Evolutionary conservation across 2,113 vertebrate genomes (phyloP).

Genomic region (Cyprinodon variegatus): DNA sequence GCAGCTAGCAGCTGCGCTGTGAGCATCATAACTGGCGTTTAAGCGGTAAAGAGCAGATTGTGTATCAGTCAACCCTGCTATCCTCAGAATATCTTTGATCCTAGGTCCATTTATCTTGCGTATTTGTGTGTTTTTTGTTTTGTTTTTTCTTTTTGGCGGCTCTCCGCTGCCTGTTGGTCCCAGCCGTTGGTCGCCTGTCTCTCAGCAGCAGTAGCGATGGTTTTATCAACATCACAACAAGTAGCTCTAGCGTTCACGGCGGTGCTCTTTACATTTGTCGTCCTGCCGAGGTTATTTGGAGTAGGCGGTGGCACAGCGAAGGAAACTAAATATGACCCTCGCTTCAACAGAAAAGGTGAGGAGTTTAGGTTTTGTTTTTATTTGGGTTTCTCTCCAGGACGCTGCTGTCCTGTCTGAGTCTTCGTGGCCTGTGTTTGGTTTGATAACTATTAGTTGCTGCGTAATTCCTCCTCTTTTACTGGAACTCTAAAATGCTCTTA

Average conservation of each 20-base stretch:
- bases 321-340: conserved; percentile 63
- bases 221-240: conserved; percentile 77
- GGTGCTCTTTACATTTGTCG: conserved; percentile 76
- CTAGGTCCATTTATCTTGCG: background rate
- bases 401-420: accelerated
- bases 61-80: too few species aligned
- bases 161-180: background rate
- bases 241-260: conserved; percentile 75
- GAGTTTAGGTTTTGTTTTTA: background rate
- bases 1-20: background rate
- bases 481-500: too few species aligned
- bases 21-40: accelerated
- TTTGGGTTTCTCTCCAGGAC: background rate
- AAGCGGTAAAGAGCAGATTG: too few species aligned
- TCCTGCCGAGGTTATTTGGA: conserved; percentile 79
- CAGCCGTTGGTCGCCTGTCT: background rate
- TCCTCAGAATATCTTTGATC: background rate
- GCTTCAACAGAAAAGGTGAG: conserved; percentile 76
- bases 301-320: conserved; percentile 66
- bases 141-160: background rate
- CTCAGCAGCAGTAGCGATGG: conserved; percentile 50
- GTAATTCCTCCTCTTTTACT: background rate
- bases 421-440: background rate
- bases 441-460: background rate
- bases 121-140: background rate